phyloP scores from a whole-genome alignment of 2,113 vertebrate genomes.

The Oostethus manadensis region DNA sequence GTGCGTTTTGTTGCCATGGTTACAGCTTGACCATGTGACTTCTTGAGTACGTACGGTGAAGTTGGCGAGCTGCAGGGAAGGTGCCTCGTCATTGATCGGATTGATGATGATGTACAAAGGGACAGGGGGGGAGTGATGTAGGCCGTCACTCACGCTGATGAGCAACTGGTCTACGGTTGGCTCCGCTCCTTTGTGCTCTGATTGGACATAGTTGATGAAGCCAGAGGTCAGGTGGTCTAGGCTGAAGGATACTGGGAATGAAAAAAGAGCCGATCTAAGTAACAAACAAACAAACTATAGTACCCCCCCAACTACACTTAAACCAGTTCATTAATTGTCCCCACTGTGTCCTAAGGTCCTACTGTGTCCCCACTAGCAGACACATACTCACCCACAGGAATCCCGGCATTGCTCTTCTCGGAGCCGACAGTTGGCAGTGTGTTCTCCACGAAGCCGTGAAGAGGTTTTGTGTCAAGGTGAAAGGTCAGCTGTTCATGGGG shows the following conservation, averaged over 20 bases:
- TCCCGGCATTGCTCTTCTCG: conserved; percentile 69
- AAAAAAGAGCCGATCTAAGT: too few relatives aligned
- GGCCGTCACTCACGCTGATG: conserved; percentile 66
- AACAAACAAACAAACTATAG: too few relatives aligned
- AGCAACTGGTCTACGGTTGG: conserved; percentile 55
- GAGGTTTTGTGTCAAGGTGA: conserved; percentile 60
- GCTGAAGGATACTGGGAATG: conserved; percentile 64
- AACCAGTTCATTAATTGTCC: too few relatives aligned
- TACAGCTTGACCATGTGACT: too few relatives aligned
- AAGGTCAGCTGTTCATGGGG: conserved; percentile 64
- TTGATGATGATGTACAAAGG: conserved; percentile 70
- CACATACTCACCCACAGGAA: conserved; percentile 51
- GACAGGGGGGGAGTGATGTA: conserved; percentile 62
- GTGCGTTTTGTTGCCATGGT: background rate
- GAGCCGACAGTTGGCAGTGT: conserved; percentile 62
- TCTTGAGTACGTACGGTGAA: conserved; percentile 50
- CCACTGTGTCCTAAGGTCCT: too few relatives aligned
- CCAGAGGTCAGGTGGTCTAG: conserved; percentile 64
- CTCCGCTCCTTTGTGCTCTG: conserved; percentile 53
- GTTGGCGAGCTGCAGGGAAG: conserved; percentile 62
- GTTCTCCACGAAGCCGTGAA: conserved; percentile 72
- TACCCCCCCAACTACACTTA: too few relatives aligned
- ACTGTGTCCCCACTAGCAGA: background rate
- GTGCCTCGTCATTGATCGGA: conserved; percentile 68
- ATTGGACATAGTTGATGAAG: conserved; percentile 66